Conservation (phyloP, 2,113 vertebrate species). For the Lasiurus cinereus region DNA sequence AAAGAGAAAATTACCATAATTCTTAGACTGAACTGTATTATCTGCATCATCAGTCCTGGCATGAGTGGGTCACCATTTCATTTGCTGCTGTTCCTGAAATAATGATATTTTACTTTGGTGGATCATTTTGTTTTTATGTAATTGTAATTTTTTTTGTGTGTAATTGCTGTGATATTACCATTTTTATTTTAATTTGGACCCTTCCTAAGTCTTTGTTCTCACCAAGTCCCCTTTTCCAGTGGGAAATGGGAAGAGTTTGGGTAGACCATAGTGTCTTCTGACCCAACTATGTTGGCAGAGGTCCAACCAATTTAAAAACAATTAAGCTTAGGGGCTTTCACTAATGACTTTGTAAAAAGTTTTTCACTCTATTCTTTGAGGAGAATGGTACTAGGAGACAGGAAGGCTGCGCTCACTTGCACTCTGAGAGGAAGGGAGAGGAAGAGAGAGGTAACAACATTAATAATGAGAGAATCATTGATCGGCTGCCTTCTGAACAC, state of each 20-base stretch:
- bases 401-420: not conserved
- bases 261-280: not conserved
- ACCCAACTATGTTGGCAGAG: not conserved
- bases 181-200: constrained; percentile 8
- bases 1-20: constrained; percentile 34
- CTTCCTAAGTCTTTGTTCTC: not conserved
- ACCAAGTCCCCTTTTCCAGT: not conserved
- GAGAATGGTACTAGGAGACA: not conserved
- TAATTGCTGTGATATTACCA: constrained; percentile 33
- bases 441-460: no score
- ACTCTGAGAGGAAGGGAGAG: not conserved
- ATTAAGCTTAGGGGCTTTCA: not conserved
- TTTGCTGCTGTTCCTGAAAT: not conserved
- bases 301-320: not conserved
- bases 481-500: no score
- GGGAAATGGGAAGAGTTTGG: constrained; percentile 22
- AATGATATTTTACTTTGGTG: not conserved
- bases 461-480: no score
- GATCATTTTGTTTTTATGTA: constrained; percentile 33
- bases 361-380: constrained; percentile 1
- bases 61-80: not conserved
- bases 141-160: not conserved
- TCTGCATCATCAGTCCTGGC: not conserved
- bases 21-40: not conserved
- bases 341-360: not conserved